Base-by-base conservation (phyloP, 1,140 invertebrate species). In the Marisa cornuarietis region DNA sequence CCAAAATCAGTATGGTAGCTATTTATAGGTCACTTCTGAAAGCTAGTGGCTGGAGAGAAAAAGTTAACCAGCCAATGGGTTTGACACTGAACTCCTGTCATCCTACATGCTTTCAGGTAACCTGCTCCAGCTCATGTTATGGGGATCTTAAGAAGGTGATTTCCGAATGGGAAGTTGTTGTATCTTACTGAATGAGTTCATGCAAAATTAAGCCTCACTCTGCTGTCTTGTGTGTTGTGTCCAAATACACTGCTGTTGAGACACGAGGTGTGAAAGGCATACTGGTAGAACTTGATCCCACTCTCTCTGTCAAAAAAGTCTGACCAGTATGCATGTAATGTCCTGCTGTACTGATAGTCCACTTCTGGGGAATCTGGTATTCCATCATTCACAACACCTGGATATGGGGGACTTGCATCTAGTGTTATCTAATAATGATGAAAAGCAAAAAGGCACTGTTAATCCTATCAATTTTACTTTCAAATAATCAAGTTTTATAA, bases 261-360 rank as follows among this genome's bases (percentile, higher is more conserved):
- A 69, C 83, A 85, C 18, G 71, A n/a, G 14, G 71, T 81, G 51
- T 68, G 54, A 66, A 83, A 80, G 31, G 65, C 79, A 66, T 83
- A 85, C 77, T 82, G 80, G 68, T 86, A 86, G 63, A 83, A 83
- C 63, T 75, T 68, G 18, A 87, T 79, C n/a, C 83, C 84, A 79
- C 84, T 85, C 69, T 87, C 85, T 65, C 75, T 80, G 72, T 87
- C 85, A 85, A 85, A 83, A 72, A 85, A 87, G 9, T 81, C 81
- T 10, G 80, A 79, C 85, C 85, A 87, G 73, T 84, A 62, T 14
- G 79, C 84, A 54, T 68, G 61, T 11, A 87, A 26, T 6, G 63
- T 76, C 24, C 49, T 66, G 58, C 42, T 75, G 24, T 72, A 62
- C 76, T 84, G 81, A 66, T 79, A 86, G 74, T 87, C 85, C 10